Evolutionary conservation across 1,140 invertebrate genomes (phyloP).

Genomic region (Portunus trituberculatus): DNA sequence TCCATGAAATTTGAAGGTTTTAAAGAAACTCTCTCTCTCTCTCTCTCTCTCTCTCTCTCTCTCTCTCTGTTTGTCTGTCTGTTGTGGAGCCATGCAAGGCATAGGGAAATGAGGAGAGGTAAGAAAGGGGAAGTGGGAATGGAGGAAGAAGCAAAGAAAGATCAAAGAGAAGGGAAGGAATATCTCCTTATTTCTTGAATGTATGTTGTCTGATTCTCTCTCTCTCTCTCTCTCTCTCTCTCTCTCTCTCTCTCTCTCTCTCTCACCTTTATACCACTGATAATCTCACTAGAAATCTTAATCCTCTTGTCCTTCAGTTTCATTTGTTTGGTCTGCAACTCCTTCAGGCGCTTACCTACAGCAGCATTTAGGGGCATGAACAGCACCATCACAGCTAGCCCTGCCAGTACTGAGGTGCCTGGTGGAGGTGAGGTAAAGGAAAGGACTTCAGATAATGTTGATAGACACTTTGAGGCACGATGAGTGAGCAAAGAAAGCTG

Average conservation of each 20-base stretch:
- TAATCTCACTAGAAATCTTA: slow-evolving; percentile 96
- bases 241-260: not conserved
- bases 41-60: no score
- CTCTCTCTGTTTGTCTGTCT: not conserved
- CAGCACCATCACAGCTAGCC: slow-evolving; percentile 94
- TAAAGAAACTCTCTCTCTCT: no score
- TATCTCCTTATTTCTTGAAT: no score
- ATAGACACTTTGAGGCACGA: no score
- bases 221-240: not conserved
- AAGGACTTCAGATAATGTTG: not conserved
- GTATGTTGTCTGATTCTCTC: no score
- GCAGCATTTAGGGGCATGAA: slow-evolving; percentile 94
- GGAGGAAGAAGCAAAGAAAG: not conserved
- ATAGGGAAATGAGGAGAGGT: not conserved
- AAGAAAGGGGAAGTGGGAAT: not conserved
- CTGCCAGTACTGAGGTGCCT: slow-evolving; percentile 92
- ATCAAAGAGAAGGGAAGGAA: not conserved
- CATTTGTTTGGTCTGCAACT: slow-evolving; percentile 92
- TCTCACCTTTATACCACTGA: slow-evolving; percentile 94
- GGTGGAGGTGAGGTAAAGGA: not conserved
- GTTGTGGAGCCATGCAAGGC: no score
- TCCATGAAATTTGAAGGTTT: no score
- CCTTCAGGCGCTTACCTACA: slow-evolving; percentile 88
- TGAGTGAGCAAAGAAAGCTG: no score
- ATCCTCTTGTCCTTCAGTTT: slow-evolving; percentile 94